A percentile compares a stretch with the other conserved stretches of the same genome.
Evolutionary conservation across 2,888 invertebrate genomes (phyloP).

Genomic region (Eristalinus aeneus): DNA sequence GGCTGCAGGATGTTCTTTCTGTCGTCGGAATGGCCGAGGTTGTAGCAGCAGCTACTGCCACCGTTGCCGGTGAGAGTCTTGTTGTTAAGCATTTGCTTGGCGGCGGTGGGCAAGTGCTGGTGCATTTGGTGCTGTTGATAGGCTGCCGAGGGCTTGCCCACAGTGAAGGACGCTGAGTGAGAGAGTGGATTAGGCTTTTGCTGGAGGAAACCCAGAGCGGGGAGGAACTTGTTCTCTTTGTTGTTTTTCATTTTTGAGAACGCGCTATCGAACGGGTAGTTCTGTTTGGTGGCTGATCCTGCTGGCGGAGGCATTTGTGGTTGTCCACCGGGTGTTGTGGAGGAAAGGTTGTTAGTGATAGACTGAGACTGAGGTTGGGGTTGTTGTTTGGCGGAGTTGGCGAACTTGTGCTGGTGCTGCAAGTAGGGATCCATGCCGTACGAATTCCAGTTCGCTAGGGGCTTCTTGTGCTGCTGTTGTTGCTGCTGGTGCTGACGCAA

Average conservation of each 20-base stretch:
- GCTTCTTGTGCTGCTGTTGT: conserved; percentile 76
- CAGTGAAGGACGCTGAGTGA: conserved; percentile 78
- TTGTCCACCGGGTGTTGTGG: conserved; percentile 27
- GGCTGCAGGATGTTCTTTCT: conserved; percentile 75
- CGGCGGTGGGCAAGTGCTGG: conserved; percentile 69
- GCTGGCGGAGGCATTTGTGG: conserved; percentile 13
- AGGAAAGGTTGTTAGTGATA: conserved; percentile 36
- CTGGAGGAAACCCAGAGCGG: conserved; percentile 63
- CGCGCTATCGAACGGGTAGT: conserved; percentile 57
- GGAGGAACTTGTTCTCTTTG: conserved; percentile 61
- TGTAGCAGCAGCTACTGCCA: conserved; percentile 49
- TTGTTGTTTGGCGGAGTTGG: conserved; percentile 64
- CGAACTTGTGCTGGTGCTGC: conserved; percentile 65
- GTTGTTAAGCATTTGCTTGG: conserved; percentile 65
- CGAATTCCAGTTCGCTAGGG: conserved; percentile 78
- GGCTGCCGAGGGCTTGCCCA: conserved; percentile 74
- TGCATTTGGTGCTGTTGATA: conserved; percentile 73
- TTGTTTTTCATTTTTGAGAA: conserved; percentile 62
- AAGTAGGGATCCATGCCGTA: conserved; percentile 77
- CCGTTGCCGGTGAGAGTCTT: conserved; percentile 66
- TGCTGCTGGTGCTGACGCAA: conserved; percentile 70
- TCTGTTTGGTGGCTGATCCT: conserved; percentile 28
- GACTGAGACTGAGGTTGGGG: conserved; percentile 62
- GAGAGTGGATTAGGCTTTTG: conserved; percentile 74
- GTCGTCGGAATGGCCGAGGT: conserved; percentile 66